Conservation (phyloP, 2,888 invertebrate species). For the Drosophila picticornis region DNA sequence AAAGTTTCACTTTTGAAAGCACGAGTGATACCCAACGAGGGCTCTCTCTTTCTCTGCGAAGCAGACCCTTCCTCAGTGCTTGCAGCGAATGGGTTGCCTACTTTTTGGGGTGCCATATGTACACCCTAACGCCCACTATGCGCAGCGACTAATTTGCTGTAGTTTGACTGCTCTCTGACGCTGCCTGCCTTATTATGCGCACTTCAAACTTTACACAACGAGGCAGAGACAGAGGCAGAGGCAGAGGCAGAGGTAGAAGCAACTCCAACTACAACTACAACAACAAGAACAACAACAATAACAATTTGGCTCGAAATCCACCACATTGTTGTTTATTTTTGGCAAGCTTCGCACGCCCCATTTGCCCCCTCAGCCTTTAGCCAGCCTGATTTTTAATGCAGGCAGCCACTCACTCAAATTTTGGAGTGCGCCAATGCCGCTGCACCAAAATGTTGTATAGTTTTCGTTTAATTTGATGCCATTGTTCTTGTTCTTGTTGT, state of each 20-base stretch:
- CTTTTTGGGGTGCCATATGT: slow-evolving; percentile 28
- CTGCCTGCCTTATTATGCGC: slow-evolving; percentile 77
- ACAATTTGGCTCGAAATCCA: slow-evolving; percentile 34
- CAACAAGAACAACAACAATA: slow-evolving; percentile 19
- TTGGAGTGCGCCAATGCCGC: slow-evolving; percentile 72
- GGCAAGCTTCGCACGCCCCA: slow-evolving; percentile 59
- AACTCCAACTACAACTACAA: slow-evolving; percentile 7
- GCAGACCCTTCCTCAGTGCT: not conserved
- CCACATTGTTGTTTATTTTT: slow-evolving; percentile 75
- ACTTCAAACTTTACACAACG: slow-evolving; percentile 80
- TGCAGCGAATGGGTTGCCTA: slow-evolving; percentile 51
- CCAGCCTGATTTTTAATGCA: slow-evolving; percentile 67
- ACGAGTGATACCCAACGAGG: slow-evolving; percentile 35
- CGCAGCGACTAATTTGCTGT: slow-evolving; percentile 73
- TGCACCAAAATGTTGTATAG: slow-evolving; percentile 78
- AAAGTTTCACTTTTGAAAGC: slow-evolving; percentile 67
- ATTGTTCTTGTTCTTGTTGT: slow-evolving; percentile 42
- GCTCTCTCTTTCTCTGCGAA: not conserved
- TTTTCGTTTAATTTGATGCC: slow-evolving; percentile 77
- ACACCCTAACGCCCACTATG: slow-evolving; percentile 54
- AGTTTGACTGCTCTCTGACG: slow-evolving; percentile 46
- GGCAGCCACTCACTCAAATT: slow-evolving; percentile 77
- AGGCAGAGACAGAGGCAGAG: slow-evolving; percentile 37
- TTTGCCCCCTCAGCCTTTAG: slow-evolving; percentile 9
- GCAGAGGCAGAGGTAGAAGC: slow-evolving; percentile 15